phyloP scores from a whole-genome alignment of 2,888 invertebrate genomes.

The Pristionchus mayeri region DNA sequence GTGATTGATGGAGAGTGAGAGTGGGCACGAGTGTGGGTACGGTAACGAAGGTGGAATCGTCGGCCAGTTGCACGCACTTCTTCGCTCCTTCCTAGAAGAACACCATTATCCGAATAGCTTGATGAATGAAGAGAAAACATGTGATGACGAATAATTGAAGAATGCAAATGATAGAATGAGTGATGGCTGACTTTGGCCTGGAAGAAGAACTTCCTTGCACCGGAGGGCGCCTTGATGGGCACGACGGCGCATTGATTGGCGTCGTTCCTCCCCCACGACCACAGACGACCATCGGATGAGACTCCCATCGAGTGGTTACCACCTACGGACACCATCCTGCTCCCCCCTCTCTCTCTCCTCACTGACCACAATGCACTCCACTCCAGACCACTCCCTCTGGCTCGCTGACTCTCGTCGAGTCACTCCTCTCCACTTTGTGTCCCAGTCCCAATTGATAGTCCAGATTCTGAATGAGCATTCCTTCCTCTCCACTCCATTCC shows the following conservation, averaged over 20 bases:
- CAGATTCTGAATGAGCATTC: slow-evolving; percentile 50
- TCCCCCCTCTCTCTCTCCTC: not conserved
- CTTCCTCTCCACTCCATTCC: not conserved
- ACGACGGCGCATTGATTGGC: slow-evolving; percentile 62
- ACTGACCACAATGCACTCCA: slow-evolving; percentile 64
- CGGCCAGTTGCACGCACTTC: slow-evolving; percentile 54
- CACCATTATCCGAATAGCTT: no score
- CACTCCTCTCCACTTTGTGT: slow-evolving; percentile 64
- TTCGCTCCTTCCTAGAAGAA: slow-evolving; percentile 53
- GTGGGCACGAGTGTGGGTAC: slow-evolving; percentile 52
- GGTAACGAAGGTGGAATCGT: slow-evolving; percentile 54
- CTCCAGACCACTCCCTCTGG: slow-evolving; percentile 65
- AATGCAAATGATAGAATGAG: no score
- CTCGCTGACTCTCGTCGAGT: slow-evolving; percentile 66
- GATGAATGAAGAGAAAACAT: no score
- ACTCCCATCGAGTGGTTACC: slow-evolving; percentile 68
- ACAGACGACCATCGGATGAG: slow-evolving; percentile 61
- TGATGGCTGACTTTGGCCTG: slow-evolving; percentile 58
- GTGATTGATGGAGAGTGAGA: slow-evolving; percentile 43
- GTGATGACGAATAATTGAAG: no score
- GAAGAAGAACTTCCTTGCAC: slow-evolving; percentile 57
- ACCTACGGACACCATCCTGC: slow-evolving; percentile 52
- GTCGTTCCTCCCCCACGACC: slow-evolving; percentile 72
- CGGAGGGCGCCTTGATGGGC: slow-evolving; percentile 24
- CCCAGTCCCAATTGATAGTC: slow-evolving; percentile 73